Evolutionary conservation across 1,140 invertebrate species (phyloP).

Genomic region (Atta texana): DNA sequence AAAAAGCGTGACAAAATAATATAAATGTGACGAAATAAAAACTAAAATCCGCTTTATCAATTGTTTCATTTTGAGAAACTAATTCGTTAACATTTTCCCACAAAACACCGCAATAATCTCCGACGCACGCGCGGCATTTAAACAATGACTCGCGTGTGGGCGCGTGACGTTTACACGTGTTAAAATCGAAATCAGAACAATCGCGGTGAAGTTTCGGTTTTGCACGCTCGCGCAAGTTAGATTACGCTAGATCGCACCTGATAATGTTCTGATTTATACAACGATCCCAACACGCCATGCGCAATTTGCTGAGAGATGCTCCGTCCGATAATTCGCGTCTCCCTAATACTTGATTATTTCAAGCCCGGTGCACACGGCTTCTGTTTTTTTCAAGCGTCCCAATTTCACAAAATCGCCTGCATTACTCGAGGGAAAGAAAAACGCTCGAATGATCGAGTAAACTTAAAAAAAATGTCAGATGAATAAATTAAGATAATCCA

Average conservation of each 20-base stretch:
- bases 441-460: background rate
- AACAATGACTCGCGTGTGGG: slow-evolving; percentile 4
- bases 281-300: background rate
- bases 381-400: slow-evolving; percentile 55
- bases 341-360: slow-evolving; percentile 58
- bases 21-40: background rate
- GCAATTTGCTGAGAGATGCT: slow-evolving; percentile 46
- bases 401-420: slow-evolving; percentile 49
- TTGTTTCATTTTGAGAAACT: background rate
- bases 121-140: background rate
- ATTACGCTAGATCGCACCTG: slow-evolving; percentile 40
- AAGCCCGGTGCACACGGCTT: slow-evolving; percentile 27
- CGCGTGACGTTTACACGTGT: slow-evolving; percentile 36
- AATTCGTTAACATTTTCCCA: slow-evolving; percentile 5
- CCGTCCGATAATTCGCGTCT: slow-evolving; percentile 38
- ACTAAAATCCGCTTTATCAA: background rate
- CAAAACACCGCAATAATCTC: background rate
- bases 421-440: slow-evolving; percentile 24
- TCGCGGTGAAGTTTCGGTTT: slow-evolving; percentile 32
- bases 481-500: slow-evolving; percentile 5
- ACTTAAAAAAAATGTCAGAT: background rate
- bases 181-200: slow-evolving; percentile 38
- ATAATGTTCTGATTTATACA: slow-evolving; percentile 51
- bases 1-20: background rate
- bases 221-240: slow-evolving; percentile 11